Percentiles rank a stretch among this genome's conserved stretches.
Evolutionary conservation across 2,113 vertebrate species (phyloP).

Genomic region (Rhizomys pruinosus): DNA sequence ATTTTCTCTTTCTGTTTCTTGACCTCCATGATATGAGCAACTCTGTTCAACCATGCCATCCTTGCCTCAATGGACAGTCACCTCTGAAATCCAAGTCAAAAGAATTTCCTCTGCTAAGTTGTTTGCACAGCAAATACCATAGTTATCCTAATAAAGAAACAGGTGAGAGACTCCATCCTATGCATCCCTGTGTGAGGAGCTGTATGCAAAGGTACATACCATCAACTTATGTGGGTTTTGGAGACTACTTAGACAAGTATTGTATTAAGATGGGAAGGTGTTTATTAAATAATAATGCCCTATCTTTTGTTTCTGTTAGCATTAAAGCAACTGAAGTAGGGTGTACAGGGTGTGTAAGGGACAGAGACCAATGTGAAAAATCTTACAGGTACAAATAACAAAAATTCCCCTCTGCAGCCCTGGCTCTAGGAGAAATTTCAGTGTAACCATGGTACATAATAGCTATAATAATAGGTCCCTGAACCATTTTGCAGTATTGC

Average conservation of each 20-base stretch:
- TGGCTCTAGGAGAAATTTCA: slow-evolving; percentile 55
- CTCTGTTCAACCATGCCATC: not conserved
- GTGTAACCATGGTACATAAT: slow-evolving; percentile 37
- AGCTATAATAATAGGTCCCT: slow-evolving; percentile 35
- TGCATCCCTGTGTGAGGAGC: not conserved
- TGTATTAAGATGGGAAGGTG: not conserved
- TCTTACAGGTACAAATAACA: not conserved
- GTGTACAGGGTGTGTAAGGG: not conserved
- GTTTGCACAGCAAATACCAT: not conserved
- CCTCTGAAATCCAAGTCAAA: not conserved
- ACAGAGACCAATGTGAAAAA: slow-evolving; percentile 15
- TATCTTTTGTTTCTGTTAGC: slow-evolving; percentile 22
- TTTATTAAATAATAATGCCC: not conserved
- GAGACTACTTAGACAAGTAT: not conserved
- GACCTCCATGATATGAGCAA: not conserved
- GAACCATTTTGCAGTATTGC: slow-evolving; percentile 30
- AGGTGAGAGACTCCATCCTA: not conserved
- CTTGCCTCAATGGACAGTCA: not conserved
- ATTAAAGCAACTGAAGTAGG: not conserved
- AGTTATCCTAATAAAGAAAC: not conserved
- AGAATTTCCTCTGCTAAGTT: not conserved
- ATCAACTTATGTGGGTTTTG: not conserved
- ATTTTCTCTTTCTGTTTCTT: not conserved
- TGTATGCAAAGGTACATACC: not conserved
- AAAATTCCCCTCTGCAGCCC: not conserved